phyloP scores from a whole-genome alignment of 2,113 vertebrate species.

The Alligator mississippiensis region DNA sequence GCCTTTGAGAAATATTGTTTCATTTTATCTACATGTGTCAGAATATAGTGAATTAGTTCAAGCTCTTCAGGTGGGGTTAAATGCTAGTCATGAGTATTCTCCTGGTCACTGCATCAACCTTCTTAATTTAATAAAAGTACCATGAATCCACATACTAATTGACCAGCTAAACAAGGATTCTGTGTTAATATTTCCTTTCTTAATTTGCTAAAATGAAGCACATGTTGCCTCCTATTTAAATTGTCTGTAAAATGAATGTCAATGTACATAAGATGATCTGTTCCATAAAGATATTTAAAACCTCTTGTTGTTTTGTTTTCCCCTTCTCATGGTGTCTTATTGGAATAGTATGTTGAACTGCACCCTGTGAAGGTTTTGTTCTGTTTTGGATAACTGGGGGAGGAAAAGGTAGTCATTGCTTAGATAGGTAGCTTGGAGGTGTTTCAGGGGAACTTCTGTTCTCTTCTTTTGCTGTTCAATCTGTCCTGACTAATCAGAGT shows the following conservation, averaged over 20 bases:
- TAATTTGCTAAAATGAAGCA: slow-evolving; percentile 74
- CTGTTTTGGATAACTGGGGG: background rate
- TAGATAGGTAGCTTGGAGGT: background rate
- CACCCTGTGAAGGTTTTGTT: background rate
- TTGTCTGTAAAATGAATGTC: slow-evolving; percentile 75
- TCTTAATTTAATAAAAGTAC: background rate
- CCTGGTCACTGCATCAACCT: slow-evolving; percentile 15
- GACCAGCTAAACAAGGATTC: slow-evolving; percentile 33
- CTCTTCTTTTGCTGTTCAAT: background rate
- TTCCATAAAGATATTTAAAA: slow-evolving; percentile 78
- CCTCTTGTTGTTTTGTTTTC: background rate
- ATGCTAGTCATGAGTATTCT: slow-evolving; percentile 2
- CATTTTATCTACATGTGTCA: slow-evolving; percentile 10
- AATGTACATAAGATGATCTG: slow-evolving; percentile 78
- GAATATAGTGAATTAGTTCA: background rate
- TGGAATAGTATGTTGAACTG: background rate
- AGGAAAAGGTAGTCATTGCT: background rate
- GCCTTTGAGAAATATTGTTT: slow-evolving; percentile 32
- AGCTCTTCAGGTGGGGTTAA: background rate
- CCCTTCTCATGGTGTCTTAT: background rate
- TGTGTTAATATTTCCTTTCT: slow-evolving; percentile 30
- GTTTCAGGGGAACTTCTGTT: background rate
- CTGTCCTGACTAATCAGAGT: background rate
- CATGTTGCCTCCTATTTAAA: slow-evolving; percentile 53
- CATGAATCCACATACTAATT: background rate